Percentiles rank a stretch among this genome's conserved stretches.
phyloP scores from a whole-genome alignment of 92 coral and sea anemone species.

The Zoanthus solanderi region DNA sequence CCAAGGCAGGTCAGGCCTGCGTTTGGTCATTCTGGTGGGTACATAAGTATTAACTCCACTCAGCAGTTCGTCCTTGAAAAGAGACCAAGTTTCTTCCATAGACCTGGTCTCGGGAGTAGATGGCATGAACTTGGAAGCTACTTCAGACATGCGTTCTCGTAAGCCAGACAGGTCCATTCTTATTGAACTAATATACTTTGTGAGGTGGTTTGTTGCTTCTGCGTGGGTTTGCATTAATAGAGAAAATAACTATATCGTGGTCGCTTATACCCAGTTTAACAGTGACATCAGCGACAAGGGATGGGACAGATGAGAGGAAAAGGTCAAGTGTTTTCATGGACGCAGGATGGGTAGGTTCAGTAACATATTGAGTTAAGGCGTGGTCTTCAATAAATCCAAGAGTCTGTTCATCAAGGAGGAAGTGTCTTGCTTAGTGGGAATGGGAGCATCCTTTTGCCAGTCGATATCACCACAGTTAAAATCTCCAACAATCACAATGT shows the following conservation, averaged over 20 bases:
- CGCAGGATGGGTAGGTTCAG: slow-evolving; percentile 33
- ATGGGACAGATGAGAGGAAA: slow-evolving; percentile 53
- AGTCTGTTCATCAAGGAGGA: not conserved
- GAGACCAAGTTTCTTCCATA: not conserved
- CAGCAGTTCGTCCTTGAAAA: not conserved
- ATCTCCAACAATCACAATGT: slow-evolving; percentile 28
- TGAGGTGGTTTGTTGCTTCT: not conserved
- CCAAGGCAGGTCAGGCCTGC: slow-evolving; percentile 60
- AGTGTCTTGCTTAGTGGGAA: not conserved
- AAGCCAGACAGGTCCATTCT: not conserved
- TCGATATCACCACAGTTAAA: slow-evolving; percentile 12
- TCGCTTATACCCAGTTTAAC: slow-evolving; percentile 58
- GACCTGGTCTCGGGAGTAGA: not conserved
- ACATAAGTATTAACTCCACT: not conserved
- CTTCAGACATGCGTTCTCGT: not conserved
- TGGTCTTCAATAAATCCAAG: slow-evolving; percentile 5
- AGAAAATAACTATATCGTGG: slow-evolving; percentile 2
- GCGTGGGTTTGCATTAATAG: not conserved
- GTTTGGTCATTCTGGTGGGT: not conserved
- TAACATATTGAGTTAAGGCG: slow-evolving; percentile 31
- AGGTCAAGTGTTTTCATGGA: slow-evolving; percentile 46
- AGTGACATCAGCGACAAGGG: slow-evolving; percentile 41
- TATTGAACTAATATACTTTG: not conserved
- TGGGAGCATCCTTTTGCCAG: slow-evolving; percentile 22
- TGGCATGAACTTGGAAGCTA: not conserved